Conservation (phyloP, 2,797 vertebrate genomes). For the Acropternis orthonyx region DNA sequence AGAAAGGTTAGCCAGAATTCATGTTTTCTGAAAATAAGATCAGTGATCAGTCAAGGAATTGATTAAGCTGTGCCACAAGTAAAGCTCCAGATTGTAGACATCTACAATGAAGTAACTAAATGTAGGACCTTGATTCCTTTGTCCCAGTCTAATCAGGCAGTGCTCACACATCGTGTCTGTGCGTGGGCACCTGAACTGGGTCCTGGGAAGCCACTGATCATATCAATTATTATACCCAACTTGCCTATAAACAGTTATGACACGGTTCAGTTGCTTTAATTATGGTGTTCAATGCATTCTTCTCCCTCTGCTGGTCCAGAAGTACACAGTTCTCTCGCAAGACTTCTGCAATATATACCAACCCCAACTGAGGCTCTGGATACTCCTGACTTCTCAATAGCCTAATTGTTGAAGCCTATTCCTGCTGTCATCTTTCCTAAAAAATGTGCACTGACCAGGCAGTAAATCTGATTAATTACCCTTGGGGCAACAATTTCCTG, state of each 20-base stretch:
- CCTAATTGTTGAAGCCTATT: neutral
- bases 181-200: neutral
- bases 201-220: neutral
- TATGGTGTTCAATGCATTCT: neutral
- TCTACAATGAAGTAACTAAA: neutral
- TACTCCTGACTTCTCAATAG: neutral
- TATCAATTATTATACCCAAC: neutral
- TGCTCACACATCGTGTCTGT: neutral
- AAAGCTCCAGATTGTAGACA: neutral
- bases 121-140: neutral
- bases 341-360: neutral
- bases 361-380: neutral
- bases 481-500: neutral
- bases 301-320: neutral
- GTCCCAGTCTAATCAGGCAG: neutral
- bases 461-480: neutral
- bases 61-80: neutral
- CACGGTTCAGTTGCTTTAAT: neutral
- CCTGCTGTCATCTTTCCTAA: neutral
- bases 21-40: neutral
- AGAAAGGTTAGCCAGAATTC: neutral
- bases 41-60: neutral
- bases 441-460: neutral
- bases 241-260: neutral
- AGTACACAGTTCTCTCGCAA: neutral